phyloP scores from a whole-genome alignment of 2,888 invertebrate species.

The Acronicta psi region DNA sequence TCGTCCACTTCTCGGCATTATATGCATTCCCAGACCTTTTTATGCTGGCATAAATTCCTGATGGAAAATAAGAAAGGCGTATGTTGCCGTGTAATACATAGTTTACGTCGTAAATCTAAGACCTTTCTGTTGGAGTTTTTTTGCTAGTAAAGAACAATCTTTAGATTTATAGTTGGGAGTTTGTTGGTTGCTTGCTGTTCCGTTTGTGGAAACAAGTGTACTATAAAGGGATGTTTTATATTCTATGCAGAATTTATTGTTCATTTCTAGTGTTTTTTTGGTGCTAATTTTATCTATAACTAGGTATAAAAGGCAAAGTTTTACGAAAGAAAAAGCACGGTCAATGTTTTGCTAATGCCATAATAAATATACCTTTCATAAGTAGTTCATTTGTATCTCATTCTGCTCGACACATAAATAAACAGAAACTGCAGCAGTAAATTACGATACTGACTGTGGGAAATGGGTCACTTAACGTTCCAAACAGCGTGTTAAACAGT shows the following conservation, averaged over 20 bases:
- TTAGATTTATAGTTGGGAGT: slow-evolving; percentile 49
- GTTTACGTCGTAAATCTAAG: slow-evolving; percentile 62
- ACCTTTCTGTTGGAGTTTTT: slow-evolving; percentile 40
- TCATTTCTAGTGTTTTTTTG: no score
- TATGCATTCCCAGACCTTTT: slow-evolving; percentile 84
- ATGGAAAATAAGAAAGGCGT: slow-evolving; percentile 71
- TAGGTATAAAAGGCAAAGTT: no score
- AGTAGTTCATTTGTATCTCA: not conserved
- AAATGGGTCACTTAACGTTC: slow-evolving; percentile 29
- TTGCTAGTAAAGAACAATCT: slow-evolving; percentile 51
- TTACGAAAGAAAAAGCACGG: no score
- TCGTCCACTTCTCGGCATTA: slow-evolving; percentile 73
- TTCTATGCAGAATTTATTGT: slow-evolving; percentile 3
- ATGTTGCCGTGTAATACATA: slow-evolving; percentile 62
- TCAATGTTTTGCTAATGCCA: no score
- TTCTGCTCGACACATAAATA: not conserved
- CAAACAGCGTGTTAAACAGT: slow-evolving; percentile 12
- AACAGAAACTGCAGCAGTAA: slow-evolving; percentile 6
- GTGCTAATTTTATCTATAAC: no score
- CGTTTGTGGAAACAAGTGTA: slow-evolving; percentile 11
- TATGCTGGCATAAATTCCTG: slow-evolving; percentile 83
- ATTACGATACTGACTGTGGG: slow-evolving; percentile 16
- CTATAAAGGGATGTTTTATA: slow-evolving; percentile 7
- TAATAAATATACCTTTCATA: not conserved
- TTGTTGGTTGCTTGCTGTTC: slow-evolving; percentile 32